Conservation (phyloP, 2,797 vertebrate species). For the Salarias fasciatus region DNA sequence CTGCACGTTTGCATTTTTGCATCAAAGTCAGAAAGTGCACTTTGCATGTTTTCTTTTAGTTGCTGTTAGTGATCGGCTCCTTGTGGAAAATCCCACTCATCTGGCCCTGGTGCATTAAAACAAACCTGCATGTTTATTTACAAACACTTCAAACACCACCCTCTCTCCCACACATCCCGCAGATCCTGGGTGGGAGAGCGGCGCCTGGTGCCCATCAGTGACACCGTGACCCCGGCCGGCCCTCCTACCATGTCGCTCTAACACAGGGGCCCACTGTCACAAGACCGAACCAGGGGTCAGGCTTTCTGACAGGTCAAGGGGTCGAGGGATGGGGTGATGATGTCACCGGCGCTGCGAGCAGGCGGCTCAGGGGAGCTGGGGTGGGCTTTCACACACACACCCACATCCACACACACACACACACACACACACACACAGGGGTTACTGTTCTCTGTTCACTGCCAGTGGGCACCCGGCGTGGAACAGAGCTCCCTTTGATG, state of each 20-base stretch:
- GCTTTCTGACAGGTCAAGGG: slow-evolving; percentile 74
- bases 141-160: slow-evolving; percentile 25
- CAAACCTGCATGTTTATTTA: slow-evolving; percentile 28
- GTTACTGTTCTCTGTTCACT: slow-evolving; percentile 78
- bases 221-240: slow-evolving; percentile 61
- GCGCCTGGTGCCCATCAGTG: slow-evolving; percentile 58
- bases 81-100: slow-evolving; percentile 13
- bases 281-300: slow-evolving; percentile 72
- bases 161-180: not conserved
- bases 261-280: slow-evolving; percentile 81
- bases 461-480: slow-evolving; percentile 77
- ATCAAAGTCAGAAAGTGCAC: too few relatives aligned
- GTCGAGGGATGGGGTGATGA: slow-evolving; percentile 79
- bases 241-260: slow-evolving; percentile 50
- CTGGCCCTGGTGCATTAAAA: slow-evolving; percentile 23
- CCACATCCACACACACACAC: slow-evolving; percentile 77
- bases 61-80: not conserved
- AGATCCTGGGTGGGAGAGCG: slow-evolving; percentile 57
- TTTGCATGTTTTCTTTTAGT: too few relatives aligned
- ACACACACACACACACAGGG: slow-evolving; percentile 69
- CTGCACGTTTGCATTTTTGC: too few relatives aligned
- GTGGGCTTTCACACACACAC: slow-evolving; percentile 62
- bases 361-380: slow-evolving; percentile 51
- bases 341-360: slow-evolving; percentile 76
- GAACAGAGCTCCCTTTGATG: slow-evolving; percentile 85